phyloP scores from a whole-genome alignment of 2,888 invertebrate genomes.

The Limenitis camilla region DNA sequence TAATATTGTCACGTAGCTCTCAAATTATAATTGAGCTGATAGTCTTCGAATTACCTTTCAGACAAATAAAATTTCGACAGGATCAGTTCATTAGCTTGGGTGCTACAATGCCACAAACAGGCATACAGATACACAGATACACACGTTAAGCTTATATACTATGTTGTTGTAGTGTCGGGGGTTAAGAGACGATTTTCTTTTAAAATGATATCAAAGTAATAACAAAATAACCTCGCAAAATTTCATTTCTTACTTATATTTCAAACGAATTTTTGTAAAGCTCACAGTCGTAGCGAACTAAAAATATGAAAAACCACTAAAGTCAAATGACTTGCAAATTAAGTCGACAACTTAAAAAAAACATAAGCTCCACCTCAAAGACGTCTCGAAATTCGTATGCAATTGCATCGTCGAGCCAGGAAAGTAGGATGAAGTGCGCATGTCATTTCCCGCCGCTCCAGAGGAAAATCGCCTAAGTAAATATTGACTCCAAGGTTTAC shows the following conservation, averaged over 20 bases:
- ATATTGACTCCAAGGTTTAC: constrained; percentile 59
- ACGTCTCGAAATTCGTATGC: constrained; percentile 36
- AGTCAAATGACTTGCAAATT: constrained; percentile 22
- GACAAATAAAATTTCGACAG: too few relatives aligned
- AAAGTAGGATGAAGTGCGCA: constrained; percentile 42
- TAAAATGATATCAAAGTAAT: neutral
- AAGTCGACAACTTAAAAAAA: constrained; percentile 22
- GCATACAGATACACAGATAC: too few relatives aligned
- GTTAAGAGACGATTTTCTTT: too few relatives aligned
- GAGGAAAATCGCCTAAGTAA: constrained; percentile 55
- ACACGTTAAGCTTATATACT: too few relatives aligned
- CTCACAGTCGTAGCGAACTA: constrained; percentile 5
- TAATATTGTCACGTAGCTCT: too few relatives aligned
- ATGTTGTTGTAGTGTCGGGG: too few relatives aligned
- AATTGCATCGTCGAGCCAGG: constrained; percentile 41
- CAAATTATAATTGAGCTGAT: too few relatives aligned
- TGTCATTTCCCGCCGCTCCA: constrained; percentile 55
- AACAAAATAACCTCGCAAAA: neutral
- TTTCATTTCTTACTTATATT: neutral
- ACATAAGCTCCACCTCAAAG: constrained; percentile 24
- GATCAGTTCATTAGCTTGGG: too few relatives aligned
- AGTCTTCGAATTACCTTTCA: too few relatives aligned
- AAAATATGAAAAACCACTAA: constrained; percentile 14
- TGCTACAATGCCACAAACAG: too few relatives aligned
- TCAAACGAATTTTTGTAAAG: constrained; percentile 2